Base-by-base conservation (phyloP, 2,888 invertebrate species). In the Nebria salina region DNA sequence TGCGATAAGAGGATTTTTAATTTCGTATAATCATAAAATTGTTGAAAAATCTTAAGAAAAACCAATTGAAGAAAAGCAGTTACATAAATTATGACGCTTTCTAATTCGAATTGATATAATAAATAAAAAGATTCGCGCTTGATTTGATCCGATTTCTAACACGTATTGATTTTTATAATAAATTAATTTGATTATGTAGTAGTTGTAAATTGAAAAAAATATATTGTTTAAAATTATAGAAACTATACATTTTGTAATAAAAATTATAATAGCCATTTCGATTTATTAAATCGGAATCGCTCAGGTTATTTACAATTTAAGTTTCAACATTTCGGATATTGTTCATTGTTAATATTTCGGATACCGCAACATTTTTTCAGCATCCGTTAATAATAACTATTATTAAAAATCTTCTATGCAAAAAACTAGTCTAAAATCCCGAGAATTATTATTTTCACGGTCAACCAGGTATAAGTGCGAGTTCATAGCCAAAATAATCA, bases 101-200 rank as follows among this genome's bases (percentile, higher is more conserved):
- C 54, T 54, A 54, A 54, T 8, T 54, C 11, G 8, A 13, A 54
- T 54, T 54, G 13, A 54, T 54, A 54, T 54, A 54, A 54, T 54
- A 54, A 54, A 54, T 54, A 54, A 54, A 54, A 54, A 54, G 54
- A 54, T 54, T 54, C 54, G 54, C 54, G 54, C 54, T 54, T 54
- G 54, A 54, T 54, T 54, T 54, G 54, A 54, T 54, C 54, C 54
- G 54, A 54, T 54, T 54, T 54, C 54, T 54, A 54, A 54, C 54
- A 54, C 54, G 54, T 54, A 54, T 8, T 54, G 54, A 54, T 54
- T 54, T 54, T 54, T 54, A 11, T 6, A 54, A 54, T 54, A 54
- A 54, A 54, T 54, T 54, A 54, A 54, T 54, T 7, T 54, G 54
- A 54, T 54, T 54, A 54, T 54, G 54, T 13, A 54, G 4, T 54